Evolutionary conservation across 2,888 invertebrate species (phyloP).

Genomic region (Dryobotodes eremita): DNA sequence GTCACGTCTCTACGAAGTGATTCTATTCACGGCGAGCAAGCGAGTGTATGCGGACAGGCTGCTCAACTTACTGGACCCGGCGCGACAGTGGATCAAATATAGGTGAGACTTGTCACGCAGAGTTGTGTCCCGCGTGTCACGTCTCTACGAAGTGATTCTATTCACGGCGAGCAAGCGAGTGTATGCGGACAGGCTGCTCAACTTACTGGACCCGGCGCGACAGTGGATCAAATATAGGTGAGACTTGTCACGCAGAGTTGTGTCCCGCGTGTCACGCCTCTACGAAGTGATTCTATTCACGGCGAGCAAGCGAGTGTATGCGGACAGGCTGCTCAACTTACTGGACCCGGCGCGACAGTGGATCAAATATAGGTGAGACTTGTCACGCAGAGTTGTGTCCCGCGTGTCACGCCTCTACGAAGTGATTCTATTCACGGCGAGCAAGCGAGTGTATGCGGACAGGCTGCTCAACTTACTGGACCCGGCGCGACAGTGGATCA

Average conservation of each 20-base stretch:
- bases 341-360: constrained; percentile 96
- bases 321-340: constrained; percentile 93
- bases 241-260: constrained; percentile 92
- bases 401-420: constrained; percentile 96
- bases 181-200: constrained; percentile 90
- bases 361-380: constrained; percentile 93
- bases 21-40: too few relatives aligned
- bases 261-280: constrained; percentile 95
- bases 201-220: constrained; percentile 96
- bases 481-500: constrained; percentile 96
- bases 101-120: constrained; percentile 87
- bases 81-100: constrained; percentile 96
- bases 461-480: constrained; percentile 97
- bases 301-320: constrained; percentile 80
- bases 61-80: constrained; percentile 97
- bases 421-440: constrained; percentile 98
- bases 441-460: constrained; percentile 99
- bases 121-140: constrained; percentile 97
- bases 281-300: too few relatives aligned
- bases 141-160: constrained; percentile 97
- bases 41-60: constrained; percentile 78
- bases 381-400: constrained; percentile 95
- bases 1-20: constrained; percentile 96
- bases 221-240: constrained; percentile 95
- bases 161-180: too few relatives aligned